Evolutionary conservation across 2,888 invertebrate species (phyloP), one percentile per base, ranked within the genome.

Genomic region (Ormyrus nitidulus): DNA sequence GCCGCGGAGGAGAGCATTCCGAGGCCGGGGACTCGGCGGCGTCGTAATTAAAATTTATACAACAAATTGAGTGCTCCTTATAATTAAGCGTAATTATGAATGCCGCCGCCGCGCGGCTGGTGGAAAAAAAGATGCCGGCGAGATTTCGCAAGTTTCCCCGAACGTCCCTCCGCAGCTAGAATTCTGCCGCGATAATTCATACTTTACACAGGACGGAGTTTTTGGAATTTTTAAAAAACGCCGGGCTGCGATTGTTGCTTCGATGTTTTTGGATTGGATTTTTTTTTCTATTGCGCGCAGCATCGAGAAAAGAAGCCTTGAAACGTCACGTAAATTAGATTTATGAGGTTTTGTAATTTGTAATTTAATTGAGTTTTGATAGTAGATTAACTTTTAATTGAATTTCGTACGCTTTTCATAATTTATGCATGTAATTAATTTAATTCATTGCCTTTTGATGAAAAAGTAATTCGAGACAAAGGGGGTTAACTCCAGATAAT

Each of bases 341-440:
- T 19, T 19, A 19, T 19, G 19, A 19, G 19, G 19, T 19, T 19
- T 19, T 19, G 19, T 19, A 19, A 19, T 19, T 19, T 19, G 19
- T 19, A 19, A 19, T 19, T 64, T 74, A 73, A 73, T 79, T 79
- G 19, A 51, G 19, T 54, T 70, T 79, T 68, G 46, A 79, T 79
- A 64, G 5, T 62, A 79, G 46, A 79, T 78, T 73, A 62, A 44
- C 7, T 61, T 68, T 78, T 68, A 78, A 78, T 78, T 78, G 68
- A 68, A 8, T 62, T 61, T 66, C 56, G 48, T 69, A 64, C 49
- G 19, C 19, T 19, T 19, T 6, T 49, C 46, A 78, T 66, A 66
- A 48, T 66, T 78, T 72, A 78, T 78, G 71, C 72, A 66, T 71
- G 51, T 7, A 66, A 74, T 66, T 74, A 58, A 74, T 65, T 48